Evolutionary conservation across 2,888 invertebrate genomes (phyloP).

Genomic region (Crocallis elinguaria): DNA sequence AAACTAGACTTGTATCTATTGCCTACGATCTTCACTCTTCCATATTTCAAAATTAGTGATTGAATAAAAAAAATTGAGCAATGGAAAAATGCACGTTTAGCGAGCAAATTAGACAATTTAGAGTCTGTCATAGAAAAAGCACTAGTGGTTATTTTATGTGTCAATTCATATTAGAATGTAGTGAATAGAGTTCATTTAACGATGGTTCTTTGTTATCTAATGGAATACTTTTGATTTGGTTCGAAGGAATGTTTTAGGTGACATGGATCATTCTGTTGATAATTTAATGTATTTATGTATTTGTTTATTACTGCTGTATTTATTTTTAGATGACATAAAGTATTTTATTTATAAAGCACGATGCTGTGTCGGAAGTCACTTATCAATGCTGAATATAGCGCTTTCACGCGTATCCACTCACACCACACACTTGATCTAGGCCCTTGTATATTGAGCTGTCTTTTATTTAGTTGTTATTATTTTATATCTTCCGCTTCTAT

Average conservation of each 20-base stretch:
- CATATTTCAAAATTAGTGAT: slow-evolving; percentile 75
- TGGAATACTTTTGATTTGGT: slow-evolving; percentile 35
- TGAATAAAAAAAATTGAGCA: slow-evolving; percentile 48
- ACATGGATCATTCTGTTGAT: slow-evolving; percentile 65
- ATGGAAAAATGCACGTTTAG: slow-evolving; percentile 75
- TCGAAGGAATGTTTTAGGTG: slow-evolving; percentile 76
- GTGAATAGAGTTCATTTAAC: slow-evolving; percentile 53
- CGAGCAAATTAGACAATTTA: slow-evolving; percentile 63
- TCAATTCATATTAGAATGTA: slow-evolving; percentile 66
- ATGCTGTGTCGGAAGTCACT: slow-evolving; percentile 46
- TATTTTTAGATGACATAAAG: slow-evolving; percentile 40
- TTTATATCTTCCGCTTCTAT: slow-evolving; percentile 23
- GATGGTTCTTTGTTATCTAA: slow-evolving; percentile 37
- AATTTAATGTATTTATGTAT: slow-evolving; percentile 36
- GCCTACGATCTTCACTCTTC: slow-evolving; percentile 81
- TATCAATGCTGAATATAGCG: slow-evolving; percentile 37
- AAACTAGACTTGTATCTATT: slow-evolving; percentile 62
- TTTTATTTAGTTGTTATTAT: slow-evolving; percentile 24
- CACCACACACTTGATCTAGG: slow-evolving; percentile 46
- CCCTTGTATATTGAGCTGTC: slow-evolving; percentile 35
- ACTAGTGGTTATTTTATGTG: slow-evolving; percentile 73
- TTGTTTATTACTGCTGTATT: slow-evolving; percentile 43
- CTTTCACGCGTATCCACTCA: slow-evolving; percentile 48
- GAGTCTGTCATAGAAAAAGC: slow-evolving; percentile 63
- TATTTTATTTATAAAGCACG: slow-evolving; percentile 48